phyloP scores from a whole-genome alignment of 2,113 vertebrate species.

The Marmota monax region DNA sequence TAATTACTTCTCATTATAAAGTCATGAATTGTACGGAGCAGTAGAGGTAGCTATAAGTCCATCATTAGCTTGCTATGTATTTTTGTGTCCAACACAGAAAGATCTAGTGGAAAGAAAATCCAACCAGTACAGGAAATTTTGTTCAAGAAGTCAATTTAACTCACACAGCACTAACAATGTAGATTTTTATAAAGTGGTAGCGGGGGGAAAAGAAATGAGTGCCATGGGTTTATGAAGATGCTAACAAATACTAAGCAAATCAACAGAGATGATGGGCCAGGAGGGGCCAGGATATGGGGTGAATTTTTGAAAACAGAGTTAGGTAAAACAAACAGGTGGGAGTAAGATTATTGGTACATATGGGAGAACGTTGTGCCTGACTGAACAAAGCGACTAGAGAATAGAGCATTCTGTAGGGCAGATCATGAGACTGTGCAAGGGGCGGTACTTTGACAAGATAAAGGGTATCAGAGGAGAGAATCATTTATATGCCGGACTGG shows the following conservation, averaged over 20 bases:
- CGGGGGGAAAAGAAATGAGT: not conserved
- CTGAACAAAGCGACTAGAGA: not conserved
- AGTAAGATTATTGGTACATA: not conserved
- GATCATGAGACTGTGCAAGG: not conserved
- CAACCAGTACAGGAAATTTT: not conserved
- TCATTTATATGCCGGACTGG: not conserved
- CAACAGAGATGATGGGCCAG: not conserved
- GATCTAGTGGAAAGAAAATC: not conserved
- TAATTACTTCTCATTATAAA: not conserved
- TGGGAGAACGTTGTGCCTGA: not conserved
- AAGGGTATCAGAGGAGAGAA: not conserved
- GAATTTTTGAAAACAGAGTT: constrained; percentile 14
- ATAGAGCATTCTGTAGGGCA: not conserved
- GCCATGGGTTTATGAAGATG: not conserved
- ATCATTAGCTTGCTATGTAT: not conserved
- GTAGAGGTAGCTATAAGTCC: not conserved
- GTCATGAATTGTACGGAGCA: not conserved
- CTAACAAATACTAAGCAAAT: not conserved
- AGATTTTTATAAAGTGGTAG: not conserved
- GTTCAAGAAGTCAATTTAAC: not conserved
- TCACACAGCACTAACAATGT: not conserved
- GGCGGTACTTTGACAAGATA: not conserved
- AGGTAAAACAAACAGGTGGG: not conserved
- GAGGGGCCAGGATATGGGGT: not conserved
- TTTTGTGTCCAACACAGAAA: not conserved